Percentiles rank a stretch among this genome's conserved stretches.
These are phyloP conservation scores for Etheostoma spectabile DNA, from an alignment of 2,113 vertebrate species.

Conservation along the genomic window DNA sequence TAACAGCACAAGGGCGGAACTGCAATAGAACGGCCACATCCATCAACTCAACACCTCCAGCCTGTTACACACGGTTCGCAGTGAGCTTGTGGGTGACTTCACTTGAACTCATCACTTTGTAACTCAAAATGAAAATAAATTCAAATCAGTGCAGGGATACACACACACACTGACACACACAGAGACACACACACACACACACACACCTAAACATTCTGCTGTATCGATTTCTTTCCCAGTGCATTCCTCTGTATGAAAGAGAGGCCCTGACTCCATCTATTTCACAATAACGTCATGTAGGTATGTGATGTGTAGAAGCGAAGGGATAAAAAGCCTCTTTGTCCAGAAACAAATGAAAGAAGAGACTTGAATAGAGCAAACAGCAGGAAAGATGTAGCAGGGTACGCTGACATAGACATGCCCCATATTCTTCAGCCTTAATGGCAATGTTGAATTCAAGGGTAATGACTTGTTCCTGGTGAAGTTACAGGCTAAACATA, in stretches of 20 bases:
- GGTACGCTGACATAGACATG: constrained; percentile 16
- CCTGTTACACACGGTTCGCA: constrained; percentile 9
- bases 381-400: constrained; percentile 5
- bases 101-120: constrained; percentile 39
- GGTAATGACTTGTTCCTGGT: constrained; percentile 50
- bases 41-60: constrained; percentile 22
- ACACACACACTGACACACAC: neutral
- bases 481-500: constrained; percentile 40
- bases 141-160: constrained; percentile 31
- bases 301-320: constrained; percentile 44
- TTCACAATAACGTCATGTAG: constrained; percentile 61
- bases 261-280: constrained; percentile 51
- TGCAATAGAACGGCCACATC: neutral
- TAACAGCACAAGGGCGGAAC: neutral
- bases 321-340: constrained; percentile 42
- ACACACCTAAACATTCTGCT: constrained; percentile 45
- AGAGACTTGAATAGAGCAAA: neutral
- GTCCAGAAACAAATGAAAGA: constrained; percentile 20
- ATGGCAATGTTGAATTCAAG: constrained; percentile 34
- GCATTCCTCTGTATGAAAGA: constrained; percentile 57
- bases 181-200: constrained; percentile 17
- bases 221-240: constrained; percentile 43
- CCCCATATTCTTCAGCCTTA: constrained; percentile 38
- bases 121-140: constrained; percentile 50
- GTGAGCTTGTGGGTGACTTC: neutral